Base-by-base conservation (phyloP, 2,113 vertebrate species). In the Patagioenas fasciata region DNA sequence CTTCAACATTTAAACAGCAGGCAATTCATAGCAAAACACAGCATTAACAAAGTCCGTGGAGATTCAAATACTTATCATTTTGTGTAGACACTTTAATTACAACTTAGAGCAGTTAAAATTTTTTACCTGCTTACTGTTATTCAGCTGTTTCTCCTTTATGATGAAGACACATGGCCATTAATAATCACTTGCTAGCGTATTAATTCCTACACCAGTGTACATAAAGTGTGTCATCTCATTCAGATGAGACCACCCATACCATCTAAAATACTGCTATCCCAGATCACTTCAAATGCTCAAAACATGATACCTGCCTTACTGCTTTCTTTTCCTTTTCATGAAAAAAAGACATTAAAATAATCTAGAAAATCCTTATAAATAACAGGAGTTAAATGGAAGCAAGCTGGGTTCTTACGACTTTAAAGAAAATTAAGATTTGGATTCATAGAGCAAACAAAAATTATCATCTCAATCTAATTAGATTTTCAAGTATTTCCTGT, bases 401-500 rank as follows among this genome's bases (percentile, higher is more conserved):
- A 89, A 14, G 18, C 9, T 36, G 3, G 14, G 36, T 47, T 90
- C 58, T 69, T 66, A 51, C 1, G 10, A 62, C 66, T 85, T 77
- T 65, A 62, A 79, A 74, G 47, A 73, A 82, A 94, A 91, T 32
- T 58, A 70, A 72, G 11, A 86, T 51, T 74, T 51, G 51, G 32
- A 81, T 62, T 88, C 42, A 80, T 18, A 60, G 23, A 80, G 32
- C 56, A 83, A 92, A 80, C 40, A 50, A n/a, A 86, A 93, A 92
- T 60, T 4, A 74, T 56, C 38, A 83, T 31, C 67, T 84, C 56
- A 73, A 77, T 62, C 71, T 80, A 88, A 88, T 87, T 74, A 56
- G n/a, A 73, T 40, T 83, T 96, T 93, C 91, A 92, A 85, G 82
- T 92, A 80, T 73, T 95, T 94, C 95, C 75, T 80, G 85, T 67